A percentile compares a stretch with the other conserved stretches of the same genome.
Conservation (phyloP, 2,888 invertebrate genomes). For the Euproctis similis region DNA sequence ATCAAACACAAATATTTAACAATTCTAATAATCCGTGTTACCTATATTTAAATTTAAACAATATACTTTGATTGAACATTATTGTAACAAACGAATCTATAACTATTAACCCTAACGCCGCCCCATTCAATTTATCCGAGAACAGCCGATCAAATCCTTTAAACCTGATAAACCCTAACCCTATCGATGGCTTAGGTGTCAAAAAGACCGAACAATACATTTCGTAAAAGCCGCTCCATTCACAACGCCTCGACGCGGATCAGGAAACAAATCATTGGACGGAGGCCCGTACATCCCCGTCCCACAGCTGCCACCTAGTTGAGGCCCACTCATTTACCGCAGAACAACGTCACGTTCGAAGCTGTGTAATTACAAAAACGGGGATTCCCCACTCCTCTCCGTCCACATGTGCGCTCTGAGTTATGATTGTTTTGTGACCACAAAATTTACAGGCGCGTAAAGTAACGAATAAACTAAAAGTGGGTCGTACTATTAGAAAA, state of each 20-base stretch:
- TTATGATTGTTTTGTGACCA: slow-evolving; percentile 15
- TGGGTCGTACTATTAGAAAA: neutral
- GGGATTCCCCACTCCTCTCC: slow-evolving; percentile 25
- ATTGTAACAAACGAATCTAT: slow-evolving; percentile 3
- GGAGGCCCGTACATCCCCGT: slow-evolving; percentile 2
- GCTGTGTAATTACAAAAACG: slow-evolving; percentile 41
- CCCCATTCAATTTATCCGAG: slow-evolving; percentile 20
- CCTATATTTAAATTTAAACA: too few relatives aligned
- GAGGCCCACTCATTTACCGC: slow-evolving; percentile 31
- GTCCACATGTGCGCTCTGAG: slow-evolving; percentile 20
- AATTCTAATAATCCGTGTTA: too few relatives aligned
- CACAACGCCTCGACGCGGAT: slow-evolving; percentile 27
- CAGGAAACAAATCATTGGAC: slow-evolving; percentile 34
- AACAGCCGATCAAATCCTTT: slow-evolving; percentile 20
- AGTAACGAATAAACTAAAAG: slow-evolving; percentile 3
- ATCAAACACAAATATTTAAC: too few relatives aligned
- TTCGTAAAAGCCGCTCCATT: slow-evolving; percentile 28
- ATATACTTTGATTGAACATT: neutral
- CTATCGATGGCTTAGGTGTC: slow-evolving; percentile 27
- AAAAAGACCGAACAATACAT: slow-evolving; percentile 30
- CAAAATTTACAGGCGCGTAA: slow-evolving; percentile 10
- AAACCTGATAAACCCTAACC: slow-evolving; percentile 23
- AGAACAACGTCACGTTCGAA: slow-evolving; percentile 36
- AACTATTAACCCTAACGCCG: slow-evolving; percentile 7
- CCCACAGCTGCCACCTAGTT: slow-evolving; percentile 5